Evolutionary conservation across 2,113 vertebrate genomes (phyloP), one percentile per base, ranked within the genome.

Genomic region (Kobus ellipsiprymnus): DNA sequence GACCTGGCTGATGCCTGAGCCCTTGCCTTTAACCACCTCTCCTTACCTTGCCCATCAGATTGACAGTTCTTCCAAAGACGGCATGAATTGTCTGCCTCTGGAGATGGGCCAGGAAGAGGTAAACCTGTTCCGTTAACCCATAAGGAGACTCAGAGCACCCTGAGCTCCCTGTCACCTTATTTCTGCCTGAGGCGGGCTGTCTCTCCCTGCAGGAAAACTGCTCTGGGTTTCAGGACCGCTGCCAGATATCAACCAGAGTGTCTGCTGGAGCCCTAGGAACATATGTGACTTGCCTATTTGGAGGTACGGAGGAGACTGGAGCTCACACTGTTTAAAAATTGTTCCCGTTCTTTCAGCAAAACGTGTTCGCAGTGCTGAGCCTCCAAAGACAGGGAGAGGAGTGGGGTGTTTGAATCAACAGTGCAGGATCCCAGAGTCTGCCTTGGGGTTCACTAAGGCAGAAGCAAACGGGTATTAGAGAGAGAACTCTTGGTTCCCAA

Each of bases 281-380:
- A 94, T 95, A 87, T 94, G 96, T n/a, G 83, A 74, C 82, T 19
- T 13, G 48, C 93, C 97, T 95, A 55, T 95, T 93, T 95, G 95
- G 85, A 86, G 87, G 80, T 59, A 85, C 83, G 50, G 90, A 90
- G 36, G 59, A 96, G 71, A 67, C 59, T 29, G 29, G 87, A 91
- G 82, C 97, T 93, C 87, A 89, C 67, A 85, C 30, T 95, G 87
- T 91, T 97, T 86, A 81, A 60, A 94, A 97, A 88, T 82, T 77
- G 81, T 87, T 96, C 36, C 29, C 67, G 86, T 77, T 59, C 84
- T 87, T 95, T 33, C 82, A 50, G 52, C 7, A 13, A 90, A 78
- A 88, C 2, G 1, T 33, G 36, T 46, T 12, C 23, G 74, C 83
- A 60, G 60, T 40, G n/a, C 55, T 84, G 59, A 36, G 46, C 55